Base-by-base conservation (phyloP, 1,140 invertebrate genomes). In the Acromyrmex echinatior region DNA sequence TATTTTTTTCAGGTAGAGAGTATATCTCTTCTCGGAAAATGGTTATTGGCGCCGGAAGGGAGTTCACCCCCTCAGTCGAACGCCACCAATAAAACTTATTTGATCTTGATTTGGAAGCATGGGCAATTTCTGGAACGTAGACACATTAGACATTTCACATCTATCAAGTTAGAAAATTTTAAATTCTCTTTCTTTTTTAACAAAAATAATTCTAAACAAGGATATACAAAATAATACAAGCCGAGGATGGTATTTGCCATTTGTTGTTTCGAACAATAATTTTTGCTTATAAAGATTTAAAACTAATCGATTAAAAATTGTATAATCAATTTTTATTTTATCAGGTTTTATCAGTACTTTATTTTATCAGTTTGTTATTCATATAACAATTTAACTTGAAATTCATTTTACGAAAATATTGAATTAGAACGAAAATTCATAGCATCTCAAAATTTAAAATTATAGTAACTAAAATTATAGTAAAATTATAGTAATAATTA, bases 101-200 rank as follows among this genome's bases (percentile, higher is more conserved):
- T 94, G 10, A 96, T 96, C 53, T 86, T 95, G 45, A 92, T 96
- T 25, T 96, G 95, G 94, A 93, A 94, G 80, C 82, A 95, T 25
- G 95, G 95, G 45, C 88, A 73, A 3, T 93, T 93, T 39, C 86
- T 96, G 62, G 95, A 95, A 80, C 92, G 92, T 62, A 92, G 95
- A 1, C 94, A 95, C 45, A 91, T 95, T 21, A 92, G 76, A 76
- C 92, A 90, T 16, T 96, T 94, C 70, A 91, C 93, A 7, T 81
- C 88, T 16, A 87, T 87, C 14, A 94, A 84, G 94, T 94, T n/a
- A 87, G 86, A 2, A 28, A 70, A 51, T 21, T 68, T 5, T 68
- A 14, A 18, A 49, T 28, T 65, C 2, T 62, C 16, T 49, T 5
- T 21, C 18, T 25, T 18, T 49, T 65, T 79, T 49, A 21, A n/a